Evolutionary conservation across 2,113 vertebrate genomes (phyloP), one percentile per base, ranked within the genome.

Genomic region (Peucedramus taeniatus): DNA sequence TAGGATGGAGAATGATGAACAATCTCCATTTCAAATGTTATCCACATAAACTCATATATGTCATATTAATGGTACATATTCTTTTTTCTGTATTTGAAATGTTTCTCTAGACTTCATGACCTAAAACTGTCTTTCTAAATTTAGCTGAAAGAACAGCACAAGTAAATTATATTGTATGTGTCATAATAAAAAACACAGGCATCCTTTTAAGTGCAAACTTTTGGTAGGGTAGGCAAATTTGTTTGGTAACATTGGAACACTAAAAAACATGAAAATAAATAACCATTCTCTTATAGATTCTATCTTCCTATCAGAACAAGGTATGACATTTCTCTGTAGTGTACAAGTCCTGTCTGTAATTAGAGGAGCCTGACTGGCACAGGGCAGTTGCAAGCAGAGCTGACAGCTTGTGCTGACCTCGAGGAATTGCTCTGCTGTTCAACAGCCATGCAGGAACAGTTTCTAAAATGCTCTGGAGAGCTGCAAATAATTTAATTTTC

Each of bases 41-140:
- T 42, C 50, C 61, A 60, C 27, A 23, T 44, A 79, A 90, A 87
- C 59, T 61, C 75, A 88, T 47, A 87, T 19, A 37, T 71, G 88
- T 49, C 33, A n/a, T 74, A 64, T 90, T 93, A 93, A 87, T 87
- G 92, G 61, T 26, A 76, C 57, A 37, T 33, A 83, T 70, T 77
- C 30, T 50, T 60, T 78, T 78, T 75, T 47, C 81, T 47, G 45
- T 59, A 61, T 90, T 90, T 83, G 78, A 86, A 94, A 87, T 3
- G 6, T 90, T 95, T 96, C 77, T 83, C 63, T 70, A 93, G 68
- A 92, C 85, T 96, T 89, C 79, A 42, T 78, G 93, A 92, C 94
- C 95, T 94, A 91, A 94, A 97, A 91, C 69, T 96, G 91, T 95
- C 95, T 95, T 51, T 51, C 90, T 94, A 96, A 97, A 95, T 96